These are phyloP conservation scores for Mimas tiliae DNA, from an alignment of 2,888 invertebrate genomes.

Conservation along the genomic window DNA sequence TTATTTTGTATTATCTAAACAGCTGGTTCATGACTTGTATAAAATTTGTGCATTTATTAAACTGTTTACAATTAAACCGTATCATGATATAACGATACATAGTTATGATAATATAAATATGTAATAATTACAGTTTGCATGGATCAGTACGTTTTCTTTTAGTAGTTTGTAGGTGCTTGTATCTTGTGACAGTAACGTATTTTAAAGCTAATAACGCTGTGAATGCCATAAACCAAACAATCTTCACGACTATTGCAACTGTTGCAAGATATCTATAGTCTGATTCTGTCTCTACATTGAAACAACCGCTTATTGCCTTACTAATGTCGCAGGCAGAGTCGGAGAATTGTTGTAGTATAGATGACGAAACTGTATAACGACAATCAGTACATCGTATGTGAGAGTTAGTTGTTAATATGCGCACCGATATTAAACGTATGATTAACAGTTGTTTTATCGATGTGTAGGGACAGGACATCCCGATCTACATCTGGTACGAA, in stretches of 20 bases:
- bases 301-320: slow-evolving; percentile 39
- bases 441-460: slow-evolving; percentile 49
- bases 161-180: slow-evolving; percentile 31
- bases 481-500: slow-evolving; percentile 99
- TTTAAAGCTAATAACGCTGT: slow-evolving; percentile 12
- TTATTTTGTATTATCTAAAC: background rate
- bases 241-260: slow-evolving; percentile 37
- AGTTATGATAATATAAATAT: background rate
- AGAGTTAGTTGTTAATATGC: slow-evolving; percentile 43
- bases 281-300: slow-evolving; percentile 47
- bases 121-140: slow-evolving; percentile 23
- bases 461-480: slow-evolving; percentile 96
- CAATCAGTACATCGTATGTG: slow-evolving; percentile 46
- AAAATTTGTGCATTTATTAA: slow-evolving; percentile 1
- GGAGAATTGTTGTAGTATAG: slow-evolving; percentile 50
- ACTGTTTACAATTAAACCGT: background rate
- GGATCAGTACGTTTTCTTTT: slow-evolving; percentile 15
- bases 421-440: slow-evolving; percentile 51
- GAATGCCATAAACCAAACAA: slow-evolving; percentile 11
- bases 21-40: background rate
- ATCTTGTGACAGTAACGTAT: slow-evolving; percentile 28
- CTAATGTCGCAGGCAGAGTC: slow-evolving; percentile 58
- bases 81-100: background rate
- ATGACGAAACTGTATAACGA: slow-evolving; percentile 42
- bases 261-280: slow-evolving; percentile 44